Base-by-base conservation (phyloP, 92 coral and sea anemone genomes). In the Diadumene lineata region DNA sequence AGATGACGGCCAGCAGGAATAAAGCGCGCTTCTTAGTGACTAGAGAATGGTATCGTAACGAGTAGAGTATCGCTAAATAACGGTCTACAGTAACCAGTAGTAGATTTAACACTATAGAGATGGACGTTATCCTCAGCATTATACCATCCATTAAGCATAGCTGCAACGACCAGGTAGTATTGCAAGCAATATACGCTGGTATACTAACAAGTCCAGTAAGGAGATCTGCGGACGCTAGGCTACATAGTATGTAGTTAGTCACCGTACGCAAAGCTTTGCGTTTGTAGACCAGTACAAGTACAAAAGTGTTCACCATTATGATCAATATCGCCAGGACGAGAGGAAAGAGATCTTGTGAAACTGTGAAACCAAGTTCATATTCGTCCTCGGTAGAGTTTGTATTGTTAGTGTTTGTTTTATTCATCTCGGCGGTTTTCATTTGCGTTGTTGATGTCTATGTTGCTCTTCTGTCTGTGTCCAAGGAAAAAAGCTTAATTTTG, bases 171-270 rank as follows among this genome's bases (percentile, higher is more conserved):
- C 82, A 75, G 21, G 85, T 66, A 24, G 79, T 61, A 56, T 89
- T 82, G 43, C 97, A 91, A 21, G 84, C 31, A 1, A 88, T 38
- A 68, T 57, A 86, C 24, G 64, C 29, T 18, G 97, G 97, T 50
- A 91, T 79, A 55, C 93, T 85, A n/a, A 84, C 31, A 8, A 88
- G 61, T 19, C 97, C 97, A 10, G 93, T 87, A 60, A 91, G 53
- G 53, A 91, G 78, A 44, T 91, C 97, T 0, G 92, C 84, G 21
- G 81, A 63, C 48, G 97, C 97, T 26, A 91, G 82, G 46, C 97
- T 91, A 31, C 93, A 72, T 7, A 91, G 84, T 38, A 91, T 55
- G 31, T 83, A 70, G 82, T 91, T 91, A 38, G 89, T 80, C 24
- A 79, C 85, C 21, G 88, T 78, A 17, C 82, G 87, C 0, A 91